Evolutionary conservation across 2,113 vertebrate genomes (phyloP), one percentile per base, ranked within the genome.

Genomic region (Eublepharis macularius): DNA sequence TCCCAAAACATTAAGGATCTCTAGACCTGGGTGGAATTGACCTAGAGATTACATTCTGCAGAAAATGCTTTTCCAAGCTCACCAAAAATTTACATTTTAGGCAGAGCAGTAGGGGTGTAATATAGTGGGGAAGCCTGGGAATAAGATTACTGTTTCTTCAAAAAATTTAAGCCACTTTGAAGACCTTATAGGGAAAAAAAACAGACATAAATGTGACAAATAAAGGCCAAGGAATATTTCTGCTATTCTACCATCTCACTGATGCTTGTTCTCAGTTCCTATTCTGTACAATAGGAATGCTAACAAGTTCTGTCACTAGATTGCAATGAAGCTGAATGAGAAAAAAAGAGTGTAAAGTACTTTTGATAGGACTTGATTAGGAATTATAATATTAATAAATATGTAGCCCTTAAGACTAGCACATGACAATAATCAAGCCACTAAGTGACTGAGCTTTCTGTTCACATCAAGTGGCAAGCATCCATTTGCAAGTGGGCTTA

Each of bases 391-490:
- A 12, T 66, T 17, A 54, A 84, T 43, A 70, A 5, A 54, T 70
- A 49, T 24, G 84, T 0, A 0, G 21, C 84, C 39, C 47, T 81
- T 34, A 80, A 29, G 7, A 57, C 4, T 87, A 88, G 75, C 63
- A 85, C 54, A 26, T 51, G 87, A 77, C 54, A 85, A 79, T 83
- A 88, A 90, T 66, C 3, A 88, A 92, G 63, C 10, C 34, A 9
- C 17, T 88, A 81, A 66, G 39, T 36, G 68, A 60, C 29, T 29
- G 41, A 47, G 51, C 49, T 73, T 76, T 45, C 45, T 66, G 4
- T 80, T 47, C 83, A 87, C 76, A 43, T 85, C 34, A 11, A 51
- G 47, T 69, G 73, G 32, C 47, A 85, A 85, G 21, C 26, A 29
- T 69, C 65, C 65, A 57, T 70, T 69, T 78, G n/a, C 34, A 69